These are phyloP conservation scores for Lasius platythorax DNA, from an alignment of 2,888 invertebrate species.

Conservation along the genomic window DNA sequence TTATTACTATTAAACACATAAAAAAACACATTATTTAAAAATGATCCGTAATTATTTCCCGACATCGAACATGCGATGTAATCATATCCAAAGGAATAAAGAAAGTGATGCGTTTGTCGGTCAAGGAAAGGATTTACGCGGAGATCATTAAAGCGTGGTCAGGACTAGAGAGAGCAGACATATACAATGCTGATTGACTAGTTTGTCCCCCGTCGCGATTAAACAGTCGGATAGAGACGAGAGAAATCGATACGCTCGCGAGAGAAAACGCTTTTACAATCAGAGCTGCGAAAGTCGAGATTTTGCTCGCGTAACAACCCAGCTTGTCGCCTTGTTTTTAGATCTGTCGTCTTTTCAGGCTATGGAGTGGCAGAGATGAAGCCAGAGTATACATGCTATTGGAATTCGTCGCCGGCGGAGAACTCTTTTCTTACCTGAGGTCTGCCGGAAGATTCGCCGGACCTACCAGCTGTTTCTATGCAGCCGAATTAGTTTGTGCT, in stretches of 20 bases:
- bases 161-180: conserved; percentile 45
- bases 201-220: conserved; percentile 44
- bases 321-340: background rate
- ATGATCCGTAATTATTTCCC: background rate
- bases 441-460: conserved; percentile 96
- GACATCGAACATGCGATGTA: conserved; percentile 10
- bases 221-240: conserved; percentile 9
- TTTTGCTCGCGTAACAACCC: background rate
- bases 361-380: conserved; percentile 96
- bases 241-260: conserved; percentile 44
- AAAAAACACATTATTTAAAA: background rate
- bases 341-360: conserved; percentile 87
- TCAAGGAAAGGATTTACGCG: conserved; percentile 35
- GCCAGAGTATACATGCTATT: conserved; percentile 98
- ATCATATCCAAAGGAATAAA: conserved; percentile 21
- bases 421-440: conserved; percentile 97
- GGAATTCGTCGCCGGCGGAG: conserved; percentile 98
- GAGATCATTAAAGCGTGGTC: conserved; percentile 59
- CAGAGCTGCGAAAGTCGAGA: conserved; percentile 2
- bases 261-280: conserved; percentile 4
- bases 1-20: background rate
- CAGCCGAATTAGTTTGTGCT: conserved; percentile 97
- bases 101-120: conserved; percentile 56
- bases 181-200: background rate
- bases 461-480: conserved; percentile 96